Conservation (phyloP, 2,113 vertebrate genomes). For the Agelaius phoeniceus region DNA sequence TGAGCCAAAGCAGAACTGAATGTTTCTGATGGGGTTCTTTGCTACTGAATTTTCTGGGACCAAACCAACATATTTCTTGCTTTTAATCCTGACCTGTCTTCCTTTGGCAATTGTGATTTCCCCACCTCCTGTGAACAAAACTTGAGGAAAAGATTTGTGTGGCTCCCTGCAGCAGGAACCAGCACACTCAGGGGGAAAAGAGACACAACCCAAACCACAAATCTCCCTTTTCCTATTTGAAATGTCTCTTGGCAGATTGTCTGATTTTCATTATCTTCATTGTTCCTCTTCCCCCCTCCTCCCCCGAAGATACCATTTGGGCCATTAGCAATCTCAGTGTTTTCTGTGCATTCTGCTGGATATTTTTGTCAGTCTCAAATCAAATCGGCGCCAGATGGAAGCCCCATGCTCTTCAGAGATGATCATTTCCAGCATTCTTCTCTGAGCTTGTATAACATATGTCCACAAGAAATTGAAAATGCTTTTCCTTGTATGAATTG, state of each 20-base stretch:
- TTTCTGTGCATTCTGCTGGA: neutral
- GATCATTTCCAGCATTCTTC: slow-evolving; percentile 65
- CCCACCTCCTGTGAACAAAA: neutral
- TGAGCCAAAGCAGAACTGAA: neutral
- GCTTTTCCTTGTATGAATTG: neutral
- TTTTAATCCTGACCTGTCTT: neutral
- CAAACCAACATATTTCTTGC: neutral
- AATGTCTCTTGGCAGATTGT: neutral
- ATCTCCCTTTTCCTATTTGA: neutral
- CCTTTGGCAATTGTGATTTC: neutral
- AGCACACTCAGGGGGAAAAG: neutral
- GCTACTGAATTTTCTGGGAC: neutral
- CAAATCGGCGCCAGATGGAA: slow-evolving; percentile 58
- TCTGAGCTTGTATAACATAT: slow-evolving; percentile 32
- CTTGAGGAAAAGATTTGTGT: neutral
- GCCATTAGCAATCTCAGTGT: neutral
- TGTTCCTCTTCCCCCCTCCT: neutral
- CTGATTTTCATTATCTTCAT: neutral
- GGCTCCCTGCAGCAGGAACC: neutral
- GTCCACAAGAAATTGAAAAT: slow-evolving; percentile 51
- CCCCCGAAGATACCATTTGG: neutral
- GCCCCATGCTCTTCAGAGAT: slow-evolving; percentile 47
- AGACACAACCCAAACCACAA: neutral
- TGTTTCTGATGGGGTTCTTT: neutral
- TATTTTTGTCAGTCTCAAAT: slow-evolving; percentile 28